Percentiles rank a stretch among this genome's conserved stretches.
phyloP scores from a whole-genome alignment of 2,888 invertebrate genomes.

The Conchocele bisecta region DNA sequence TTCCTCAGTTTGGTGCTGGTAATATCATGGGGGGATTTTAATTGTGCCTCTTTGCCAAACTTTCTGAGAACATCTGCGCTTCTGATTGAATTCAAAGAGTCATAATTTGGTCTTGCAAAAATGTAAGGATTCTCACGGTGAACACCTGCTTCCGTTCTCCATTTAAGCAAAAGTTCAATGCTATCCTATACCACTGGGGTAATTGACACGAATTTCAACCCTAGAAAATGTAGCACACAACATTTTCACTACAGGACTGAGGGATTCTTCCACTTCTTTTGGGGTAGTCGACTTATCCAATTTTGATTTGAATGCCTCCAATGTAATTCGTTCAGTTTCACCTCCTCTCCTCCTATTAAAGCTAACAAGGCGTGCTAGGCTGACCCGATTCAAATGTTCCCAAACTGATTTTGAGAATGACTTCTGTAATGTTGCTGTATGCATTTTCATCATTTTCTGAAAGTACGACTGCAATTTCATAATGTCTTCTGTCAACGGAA shows the following conservation, averaged over 20 bases:
- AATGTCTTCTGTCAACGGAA: conserved; percentile 34
- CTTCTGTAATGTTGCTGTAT: not conserved
- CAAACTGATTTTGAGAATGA: conserved; percentile 21
- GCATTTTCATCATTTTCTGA: not conserved
- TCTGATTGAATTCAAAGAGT: conserved; percentile 11
- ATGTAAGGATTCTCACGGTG: not conserved
- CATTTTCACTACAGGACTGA: conserved; percentile 12
- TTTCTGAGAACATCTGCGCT: conserved; percentile 18
- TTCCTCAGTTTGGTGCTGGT: conserved; percentile 53
- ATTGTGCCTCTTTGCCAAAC: conserved; percentile 15
- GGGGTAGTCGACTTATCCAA: not conserved
- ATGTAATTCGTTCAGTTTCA: conserved; percentile 23
- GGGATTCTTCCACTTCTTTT: conserved; percentile 20
- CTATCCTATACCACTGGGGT: no score
- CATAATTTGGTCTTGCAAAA: conserved; percentile 13
- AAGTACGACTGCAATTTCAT: conserved; percentile 21
- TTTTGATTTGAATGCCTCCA: conserved; percentile 12
- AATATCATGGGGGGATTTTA: conserved; percentile 22
- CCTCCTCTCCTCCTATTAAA: conserved; percentile 32
- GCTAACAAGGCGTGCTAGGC: conserved; percentile 24
- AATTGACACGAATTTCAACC: no score
- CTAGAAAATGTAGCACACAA: conserved; percentile 14
- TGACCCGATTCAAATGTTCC: conserved; percentile 16
- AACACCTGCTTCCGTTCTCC: no score
- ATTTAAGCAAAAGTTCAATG: no score